A percentile compares a stretch with the other conserved stretches of the same genome.
Conservation (phyloP, 1,140 invertebrate species). For the Caenorhabditis inopinata region DNA sequence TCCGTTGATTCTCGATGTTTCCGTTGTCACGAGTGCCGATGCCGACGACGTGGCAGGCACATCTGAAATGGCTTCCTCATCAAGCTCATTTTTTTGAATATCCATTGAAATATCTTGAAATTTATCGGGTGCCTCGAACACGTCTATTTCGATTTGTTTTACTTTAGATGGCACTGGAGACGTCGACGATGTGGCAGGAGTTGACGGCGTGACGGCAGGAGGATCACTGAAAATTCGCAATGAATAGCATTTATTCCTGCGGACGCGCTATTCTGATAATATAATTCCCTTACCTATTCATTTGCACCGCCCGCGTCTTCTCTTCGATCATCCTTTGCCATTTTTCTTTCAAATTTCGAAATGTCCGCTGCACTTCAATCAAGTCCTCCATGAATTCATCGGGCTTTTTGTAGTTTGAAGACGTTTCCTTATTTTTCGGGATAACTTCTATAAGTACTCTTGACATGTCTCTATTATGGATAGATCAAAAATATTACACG, state of each 20-base stretch:
- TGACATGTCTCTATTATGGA: not conserved
- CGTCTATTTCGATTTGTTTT: not conserved
- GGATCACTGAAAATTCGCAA: not conserved
- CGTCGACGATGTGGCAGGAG: not conserved
- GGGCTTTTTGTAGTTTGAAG: not conserved
- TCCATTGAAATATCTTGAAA: not conserved
- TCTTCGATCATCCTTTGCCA: not conserved
- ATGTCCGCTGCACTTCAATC: conserved; percentile 24
- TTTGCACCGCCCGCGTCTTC: not conserved
- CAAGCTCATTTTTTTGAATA: not conserved
- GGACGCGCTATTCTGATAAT: not conserved
- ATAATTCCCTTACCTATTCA: not conserved
- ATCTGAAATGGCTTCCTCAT: not conserved
- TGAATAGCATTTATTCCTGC: not conserved
- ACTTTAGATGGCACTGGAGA: not conserved
- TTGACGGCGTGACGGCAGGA: not conserved
- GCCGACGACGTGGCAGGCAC: not conserved
- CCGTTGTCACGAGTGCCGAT: not conserved
- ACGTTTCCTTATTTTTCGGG: not conserved
- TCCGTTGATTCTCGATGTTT: not conserved
- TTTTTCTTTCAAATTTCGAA: conserved; percentile 20
- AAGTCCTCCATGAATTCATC: conserved; percentile 22
- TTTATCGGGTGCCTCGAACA: not conserved
- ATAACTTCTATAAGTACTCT: not conserved
- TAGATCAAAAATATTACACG: not conserved